Base-by-base conservation (phyloP, 2,888 invertebrate species). In the Watsonalla cultraria region DNA sequence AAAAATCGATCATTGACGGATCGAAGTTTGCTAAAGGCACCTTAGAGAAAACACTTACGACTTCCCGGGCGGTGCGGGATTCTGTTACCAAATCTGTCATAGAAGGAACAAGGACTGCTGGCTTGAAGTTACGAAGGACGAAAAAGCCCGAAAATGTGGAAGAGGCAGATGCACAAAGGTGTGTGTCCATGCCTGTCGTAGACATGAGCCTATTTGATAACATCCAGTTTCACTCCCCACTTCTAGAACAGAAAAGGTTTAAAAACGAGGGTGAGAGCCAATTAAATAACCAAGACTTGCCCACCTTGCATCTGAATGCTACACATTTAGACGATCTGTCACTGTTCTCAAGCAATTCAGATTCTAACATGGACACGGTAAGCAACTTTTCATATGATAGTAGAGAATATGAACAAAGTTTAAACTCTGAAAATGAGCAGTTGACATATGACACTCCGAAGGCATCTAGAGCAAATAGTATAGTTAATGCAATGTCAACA, bases 211-310 rank as follows among this genome's bases (percentile, higher is more conserved):
- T 94, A 9, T 95, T 95, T 85, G 93, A 92, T 66, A 92, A 92
- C 47, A 93, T 94, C 58, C 92, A 92, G 59, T 94, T 94, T 68
- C 92, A 93, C 62, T 94, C 94, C 13, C 94, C 94, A 2, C 76
- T 93, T 51, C 68, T 85, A 45, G 85, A 86, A 65, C 91, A 90
- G 61, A 89, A 86, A 52, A 78, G 72, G 54, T 78, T 74, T 54
- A 65, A 65, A 45, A 80, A 74, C 63, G 78, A 83, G 11, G 60
- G 52, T 13, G 70, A 68, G 7, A 48, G 42, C 48, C 52, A 54
- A 13, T 60, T 64, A 47, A 69, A 60, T 8, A 65, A 60, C 48
- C 58, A 62, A 53, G 75, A 77, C 14, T 65, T 80, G 42, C 80
- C 80, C 42, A 72, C 78, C 45, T 62, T 79, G 14, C 74, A 82